Evolutionary conservation across 2,797 vertebrate genomes (phyloP).

Genomic region (Cynopterus sphinx): DNA sequence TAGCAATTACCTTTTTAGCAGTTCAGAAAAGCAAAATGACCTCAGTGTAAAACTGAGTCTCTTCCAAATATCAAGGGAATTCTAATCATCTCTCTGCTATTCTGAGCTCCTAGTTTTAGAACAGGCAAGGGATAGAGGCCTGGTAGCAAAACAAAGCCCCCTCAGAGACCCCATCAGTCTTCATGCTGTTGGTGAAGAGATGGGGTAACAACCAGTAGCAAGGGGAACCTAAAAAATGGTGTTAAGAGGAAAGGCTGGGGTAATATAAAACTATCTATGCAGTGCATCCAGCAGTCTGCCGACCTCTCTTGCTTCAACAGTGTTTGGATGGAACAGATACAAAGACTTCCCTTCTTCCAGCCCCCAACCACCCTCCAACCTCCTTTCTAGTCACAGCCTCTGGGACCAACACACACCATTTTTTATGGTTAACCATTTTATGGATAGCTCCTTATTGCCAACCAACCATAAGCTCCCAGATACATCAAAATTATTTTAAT

Average conservation of each 20-base stretch:
- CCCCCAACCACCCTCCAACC: neutral
- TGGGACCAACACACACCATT: neutral
- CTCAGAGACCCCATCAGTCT: neutral
- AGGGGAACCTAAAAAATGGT: neutral
- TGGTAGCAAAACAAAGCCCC: neutral
- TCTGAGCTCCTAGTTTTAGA: neutral
- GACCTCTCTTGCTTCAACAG: neutral
- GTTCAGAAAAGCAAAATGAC: slow-evolving; percentile 5
- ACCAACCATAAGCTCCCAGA: neutral
- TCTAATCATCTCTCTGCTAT: neutral
- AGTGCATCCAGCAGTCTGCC: neutral
- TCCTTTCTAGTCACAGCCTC: neutral
- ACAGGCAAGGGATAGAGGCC: neutral
- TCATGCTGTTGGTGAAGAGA: neutral
- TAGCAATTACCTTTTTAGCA: neutral
- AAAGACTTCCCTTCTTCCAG: neutral
- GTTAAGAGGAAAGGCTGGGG: neutral
- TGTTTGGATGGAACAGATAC: neutral
- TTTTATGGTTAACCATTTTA: neutral
- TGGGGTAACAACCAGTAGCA: neutral
- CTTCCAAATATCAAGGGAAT: neutral
- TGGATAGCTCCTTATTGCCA: neutral
- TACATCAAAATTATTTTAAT: neutral
- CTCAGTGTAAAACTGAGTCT: neutral
- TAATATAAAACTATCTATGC: neutral